Evolutionary conservation across 92 coral and sea anemone species (phyloP), one percentile per base, ranked within the genome.

Genomic region (Chrysogorgia sp.): DNA sequence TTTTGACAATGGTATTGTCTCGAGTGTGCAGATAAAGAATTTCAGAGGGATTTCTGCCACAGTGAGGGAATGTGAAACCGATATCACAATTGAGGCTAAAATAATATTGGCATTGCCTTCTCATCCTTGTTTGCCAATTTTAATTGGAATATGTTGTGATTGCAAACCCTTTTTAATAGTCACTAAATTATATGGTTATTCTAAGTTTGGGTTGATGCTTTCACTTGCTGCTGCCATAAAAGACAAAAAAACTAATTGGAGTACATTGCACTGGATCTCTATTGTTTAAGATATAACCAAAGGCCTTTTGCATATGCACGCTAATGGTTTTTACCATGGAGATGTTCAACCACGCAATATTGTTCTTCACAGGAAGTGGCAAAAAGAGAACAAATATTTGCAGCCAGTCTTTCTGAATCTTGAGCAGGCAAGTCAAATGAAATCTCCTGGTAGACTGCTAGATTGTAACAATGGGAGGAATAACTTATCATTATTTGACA

Each of bases 271-370:
- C 52, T 45, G 52, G 52, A 9, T 45, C 9, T 45, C 52, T 45
- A 45, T 45, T 19, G 10, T 45, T 9, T 19, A 19, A 45, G 52
- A 45, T 19, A 45, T 45, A 9, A 19, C 52, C 52, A 9, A 58
- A 58, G 64, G 64, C 15, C 64, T 58, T 24, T 34, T 58, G 15
- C 64, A 58, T 58, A 58, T 58, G 64, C 64, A 58, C 29, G 29
- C 64, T 1, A 58, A 58, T 14, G 21, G 64, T 23, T 58, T 58
- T 24, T 14, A 9, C 5, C 64, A 58, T 58, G 64, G 64, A 2
- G 64, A 58, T 24, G 14, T n/a, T 12, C 30, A 14, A 24, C 64
- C 64, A 10, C 6, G 28, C 64, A 58, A 58, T 24, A 58, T 58
- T n/a, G 29, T 58, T 58, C 33, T 58, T 12, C 33, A 58, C 29